Evolutionary conservation across 2,797 vertebrate species (phyloP), one percentile per base, ranked within the genome.

Genomic region (Lemur catta): DNA sequence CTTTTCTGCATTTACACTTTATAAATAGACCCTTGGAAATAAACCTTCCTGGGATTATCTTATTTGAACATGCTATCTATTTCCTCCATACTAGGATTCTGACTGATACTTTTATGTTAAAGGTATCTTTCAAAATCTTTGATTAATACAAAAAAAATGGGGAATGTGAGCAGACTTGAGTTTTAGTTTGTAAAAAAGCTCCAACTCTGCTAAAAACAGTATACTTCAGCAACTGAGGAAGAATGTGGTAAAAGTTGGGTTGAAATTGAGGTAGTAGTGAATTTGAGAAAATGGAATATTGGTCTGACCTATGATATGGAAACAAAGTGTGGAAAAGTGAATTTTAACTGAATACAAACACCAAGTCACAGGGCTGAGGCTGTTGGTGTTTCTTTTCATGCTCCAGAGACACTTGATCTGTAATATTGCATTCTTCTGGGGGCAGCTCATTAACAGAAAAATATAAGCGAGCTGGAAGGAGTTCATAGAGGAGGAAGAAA

Each of bases 361-460:
- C 72, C 30, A 74, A 89, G 52, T 78, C 75, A 85, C 5, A 76
- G 84, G 46, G 52, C n/a, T 80, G 84, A 57, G 41, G 65, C 33
- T 46, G 50, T 43, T 55, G n/a, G 48, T 76, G 13, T 52, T 84
- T 93, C 80, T 84, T 75, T 61, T 22, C 18, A 69, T 85, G 33
- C 48, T 67, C 80, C 38, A 24, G n/a, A 80, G 75, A 95, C 59
- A 87, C 41, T 50, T 59, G 26, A 74, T 94, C 65, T 72, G 11
- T 91, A 75, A 81, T 85, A 67, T 26, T 75, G 38, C 43, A n/a
- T 92, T 96, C 86, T 93, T 69, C 91, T 72, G 11, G 24, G 26
- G 50, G 46, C 52, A 94, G 46, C 57, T 97, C 69, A 96, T 78
- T 95, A 96, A 94, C 9, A 88, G 75, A 81, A 86, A 72, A 96